Evolutionary conservation across 1,140 invertebrate genomes (phyloP), one percentile per base, ranked within the genome.

Genomic region (Coenobita brevimanus): DNA sequence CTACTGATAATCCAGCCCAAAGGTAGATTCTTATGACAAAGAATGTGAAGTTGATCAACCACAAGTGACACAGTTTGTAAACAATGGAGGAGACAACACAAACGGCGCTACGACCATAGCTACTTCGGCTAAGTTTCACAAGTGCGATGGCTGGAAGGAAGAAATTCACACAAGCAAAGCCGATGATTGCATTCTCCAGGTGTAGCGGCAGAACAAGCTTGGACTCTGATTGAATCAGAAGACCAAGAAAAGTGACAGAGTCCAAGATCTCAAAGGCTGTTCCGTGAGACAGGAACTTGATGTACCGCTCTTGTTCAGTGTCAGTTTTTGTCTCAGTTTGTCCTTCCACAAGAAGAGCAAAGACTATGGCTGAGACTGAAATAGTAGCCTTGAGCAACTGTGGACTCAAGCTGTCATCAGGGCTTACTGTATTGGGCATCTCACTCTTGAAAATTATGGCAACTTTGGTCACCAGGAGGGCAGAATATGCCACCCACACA

Each of bases 1-100:
- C 43, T 2, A 60, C 30, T 1, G 76, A 73, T n/a, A 87, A 13
- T 1, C 85, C 85, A 0, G 76, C 85, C 85, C 76, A 87, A 10
- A 87, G 85, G 46, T 87, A 78, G 24, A 87, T 67, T 24, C 85
- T 27, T 15, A 87, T 81, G 4, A 87, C 46, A 54, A 87, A 73
- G 50, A 69, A 87, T 8, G 85, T 71, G 2, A 87, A 38, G 46
- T 87, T 87, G 62, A 71, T 87, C 4, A 87, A 46, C 85, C 85
- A 87, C 13, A 87, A 46, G 30, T 87, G 85, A 30, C 62, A 41
- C 54, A 81, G 21, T 30, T 87, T 87, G 46, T 87, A 87, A 0
- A 79, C 3, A 2, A 78, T 38, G 1, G 85, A 69, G 4, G 78
- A 41, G 24, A 87, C 8, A 13, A 79, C 17, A 50, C 73, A 80